Conservation (phyloP, 2,888 invertebrate species). For the Caenorhabditis imperialis region DNA sequence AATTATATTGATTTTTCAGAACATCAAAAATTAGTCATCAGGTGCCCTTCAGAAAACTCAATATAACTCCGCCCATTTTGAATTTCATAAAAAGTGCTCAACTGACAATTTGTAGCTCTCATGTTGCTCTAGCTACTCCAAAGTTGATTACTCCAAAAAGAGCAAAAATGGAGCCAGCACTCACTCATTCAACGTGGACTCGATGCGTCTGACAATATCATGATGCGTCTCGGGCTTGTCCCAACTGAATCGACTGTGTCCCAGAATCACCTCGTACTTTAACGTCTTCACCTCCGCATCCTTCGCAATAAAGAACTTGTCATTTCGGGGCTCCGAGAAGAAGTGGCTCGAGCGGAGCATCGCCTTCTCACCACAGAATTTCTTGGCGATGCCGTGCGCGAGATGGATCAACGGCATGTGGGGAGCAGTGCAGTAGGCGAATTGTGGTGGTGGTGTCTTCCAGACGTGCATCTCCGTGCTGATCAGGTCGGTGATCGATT, state of each 20-base stretch:
- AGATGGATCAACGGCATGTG: conserved; percentile 30
- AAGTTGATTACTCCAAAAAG: too few relatives aligned
- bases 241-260: conserved; percentile 12
- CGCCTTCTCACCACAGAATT: conserved; percentile 13
- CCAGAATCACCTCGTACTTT: conserved; percentile 35
- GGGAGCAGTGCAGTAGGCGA: conserved; percentile 25
- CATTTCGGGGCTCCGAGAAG: conserved; percentile 35
- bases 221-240: conserved; percentile 11
- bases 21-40: too few relatives aligned
- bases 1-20: too few relatives aligned
- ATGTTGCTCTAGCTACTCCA: too few relatives aligned
- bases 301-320: conserved; percentile 23
- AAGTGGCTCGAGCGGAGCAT: conserved; percentile 11
- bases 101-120: too few relatives aligned
- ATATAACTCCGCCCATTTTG: too few relatives aligned
- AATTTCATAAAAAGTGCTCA: too few relatives aligned
- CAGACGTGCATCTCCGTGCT: conserved; percentile 26
- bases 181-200: conserved; percentile 24
- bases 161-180: too few relatives aligned
- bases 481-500: conserved; percentile 11
- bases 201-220: conserved; percentile 24
- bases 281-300: conserved; percentile 28
- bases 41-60: too few relatives aligned
- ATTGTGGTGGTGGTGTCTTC: conserved; percentile 29
- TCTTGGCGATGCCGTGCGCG: conserved; percentile 29